Conservation (phyloP, 1,140 invertebrate genomes). For the Hyles vespertilio region DNA sequence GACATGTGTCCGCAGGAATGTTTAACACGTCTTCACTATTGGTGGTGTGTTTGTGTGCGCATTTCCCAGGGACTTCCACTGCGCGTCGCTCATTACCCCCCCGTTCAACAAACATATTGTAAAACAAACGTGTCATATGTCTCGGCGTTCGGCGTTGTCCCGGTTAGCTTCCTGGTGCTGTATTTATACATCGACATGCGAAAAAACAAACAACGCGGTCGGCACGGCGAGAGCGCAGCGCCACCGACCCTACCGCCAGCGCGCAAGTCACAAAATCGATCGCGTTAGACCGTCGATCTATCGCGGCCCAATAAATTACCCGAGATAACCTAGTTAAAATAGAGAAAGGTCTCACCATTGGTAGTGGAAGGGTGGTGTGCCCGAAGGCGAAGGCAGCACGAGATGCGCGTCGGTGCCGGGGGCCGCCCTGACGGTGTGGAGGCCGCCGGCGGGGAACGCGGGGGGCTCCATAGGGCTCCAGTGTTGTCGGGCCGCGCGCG, state of each 20-base stretch:
- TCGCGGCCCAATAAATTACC: conserved; percentile 1
- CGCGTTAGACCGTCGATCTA: conserved; percentile 1
- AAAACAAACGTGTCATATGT: conserved; percentile 37
- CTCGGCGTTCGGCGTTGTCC: conserved; percentile 16
- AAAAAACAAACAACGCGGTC: conserved; percentile 66
- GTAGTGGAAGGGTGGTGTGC: conserved; percentile 54
- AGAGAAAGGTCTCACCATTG: conserved; percentile 51
- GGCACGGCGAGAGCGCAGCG: conserved; percentile 32
- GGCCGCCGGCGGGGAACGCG: conserved; percentile 39
- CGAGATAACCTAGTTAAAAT: conserved; percentile 13
- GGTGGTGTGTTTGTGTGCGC: no score
- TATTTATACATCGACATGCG: conserved; percentile 60
- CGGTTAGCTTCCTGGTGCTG: conserved; percentile 50
- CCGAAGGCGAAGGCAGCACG: conserved; percentile 42
- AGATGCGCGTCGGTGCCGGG: conserved; percentile 42
- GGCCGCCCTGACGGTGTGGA: conserved; percentile 40
- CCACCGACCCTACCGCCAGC: conserved; percentile 7
- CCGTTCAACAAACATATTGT: conserved; percentile 6
- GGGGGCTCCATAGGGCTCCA: conserved; percentile 63
- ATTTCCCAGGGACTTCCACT: no score
- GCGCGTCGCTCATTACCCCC: neutral
- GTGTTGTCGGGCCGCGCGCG: conserved; percentile 59
- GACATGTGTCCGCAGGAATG: no score
- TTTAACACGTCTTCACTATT: no score
- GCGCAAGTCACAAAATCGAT: neutral